Percentiles rank a stretch among this genome's conserved stretches.
phyloP scores from a whole-genome alignment of 2,797 vertebrate species.

The Phoxinus dragarum region DNA sequence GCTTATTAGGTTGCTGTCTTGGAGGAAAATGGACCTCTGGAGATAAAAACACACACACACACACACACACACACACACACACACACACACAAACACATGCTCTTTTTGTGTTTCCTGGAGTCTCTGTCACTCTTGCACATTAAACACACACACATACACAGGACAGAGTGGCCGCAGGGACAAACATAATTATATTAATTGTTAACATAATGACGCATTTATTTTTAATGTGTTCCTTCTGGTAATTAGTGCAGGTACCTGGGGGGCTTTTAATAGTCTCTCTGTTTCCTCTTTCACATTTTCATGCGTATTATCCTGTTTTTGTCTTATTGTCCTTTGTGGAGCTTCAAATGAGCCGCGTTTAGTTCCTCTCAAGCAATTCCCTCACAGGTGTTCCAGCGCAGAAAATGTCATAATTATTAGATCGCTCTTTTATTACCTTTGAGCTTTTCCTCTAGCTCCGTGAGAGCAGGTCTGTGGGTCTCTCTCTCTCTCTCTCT shows the following conservation, averaged over 20 bases:
- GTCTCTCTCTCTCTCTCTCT: not conserved
- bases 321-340: constrained; percentile 60
- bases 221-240: constrained; percentile 80
- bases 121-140: constrained; percentile 49
- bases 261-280: constrained; percentile 66
- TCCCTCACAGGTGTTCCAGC: constrained; percentile 65
- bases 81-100: not conserved
- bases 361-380: constrained; percentile 64
- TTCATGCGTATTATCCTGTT: constrained; percentile 55
- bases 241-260: constrained; percentile 75
- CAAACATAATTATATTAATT: constrained; percentile 80
- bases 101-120: constrained; percentile 25
- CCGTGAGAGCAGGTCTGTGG: not conserved
- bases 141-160: constrained; percentile 55
- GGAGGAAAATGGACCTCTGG: constrained; percentile 28
- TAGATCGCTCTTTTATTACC: constrained; percentile 65
- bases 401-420: constrained; percentile 66
- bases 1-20: constrained; percentile 53
- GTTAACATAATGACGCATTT: constrained; percentile 82
- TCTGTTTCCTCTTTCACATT: constrained; percentile 51
- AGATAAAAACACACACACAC: not conserved
- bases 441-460: constrained; percentile 37
- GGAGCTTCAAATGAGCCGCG: constrained; percentile 67
- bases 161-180: constrained; percentile 54
- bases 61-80: too few species aligned